Conservation (phyloP, 2,113 vertebrate species). For the Neodontobutis hainanensis region DNA sequence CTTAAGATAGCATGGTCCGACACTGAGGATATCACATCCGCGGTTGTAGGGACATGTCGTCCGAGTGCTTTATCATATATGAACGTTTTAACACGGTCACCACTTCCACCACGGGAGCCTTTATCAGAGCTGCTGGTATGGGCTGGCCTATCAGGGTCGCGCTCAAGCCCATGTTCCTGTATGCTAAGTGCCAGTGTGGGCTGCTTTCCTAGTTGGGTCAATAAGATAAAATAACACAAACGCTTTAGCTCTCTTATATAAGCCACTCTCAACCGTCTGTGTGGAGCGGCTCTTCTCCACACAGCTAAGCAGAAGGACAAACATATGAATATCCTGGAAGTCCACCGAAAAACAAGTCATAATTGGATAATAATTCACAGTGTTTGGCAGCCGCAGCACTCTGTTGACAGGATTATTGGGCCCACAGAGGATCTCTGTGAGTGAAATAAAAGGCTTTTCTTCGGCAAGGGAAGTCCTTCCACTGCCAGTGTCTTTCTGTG, state of each 20-base stretch:
- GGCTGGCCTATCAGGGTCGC: constrained; percentile 47
- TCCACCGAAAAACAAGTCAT: constrained; percentile 50
- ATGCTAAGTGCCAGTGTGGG: constrained; percentile 68
- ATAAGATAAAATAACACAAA: constrained; percentile 67
- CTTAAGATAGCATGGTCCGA: constrained; percentile 57
- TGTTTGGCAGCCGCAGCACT: constrained; percentile 38
- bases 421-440: constrained; percentile 47
- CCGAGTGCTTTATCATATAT: constrained; percentile 51
- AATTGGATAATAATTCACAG: constrained; percentile 63
- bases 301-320: constrained; percentile 41
- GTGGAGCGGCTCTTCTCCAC: constrained; percentile 27
- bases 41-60: constrained; percentile 17
- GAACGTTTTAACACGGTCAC: constrained; percentile 47
- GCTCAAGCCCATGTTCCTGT: constrained; percentile 48
- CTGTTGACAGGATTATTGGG: constrained; percentile 64
- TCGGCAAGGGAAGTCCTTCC: constrained; percentile 36
- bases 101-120: constrained; percentile 46
- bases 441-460: constrained; percentile 64
- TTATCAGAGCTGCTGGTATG: constrained; percentile 63
- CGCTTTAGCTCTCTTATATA: constrained; percentile 52
- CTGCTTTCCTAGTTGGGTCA: constrained; percentile 62
- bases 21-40: constrained; percentile 43
- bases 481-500: constrained; percentile 40
- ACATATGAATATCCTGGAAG: constrained; percentile 52
- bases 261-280: constrained; percentile 37